phyloP scores from a whole-genome alignment of 2,797 vertebrate species.

The Helarctos malayanus region DNA sequence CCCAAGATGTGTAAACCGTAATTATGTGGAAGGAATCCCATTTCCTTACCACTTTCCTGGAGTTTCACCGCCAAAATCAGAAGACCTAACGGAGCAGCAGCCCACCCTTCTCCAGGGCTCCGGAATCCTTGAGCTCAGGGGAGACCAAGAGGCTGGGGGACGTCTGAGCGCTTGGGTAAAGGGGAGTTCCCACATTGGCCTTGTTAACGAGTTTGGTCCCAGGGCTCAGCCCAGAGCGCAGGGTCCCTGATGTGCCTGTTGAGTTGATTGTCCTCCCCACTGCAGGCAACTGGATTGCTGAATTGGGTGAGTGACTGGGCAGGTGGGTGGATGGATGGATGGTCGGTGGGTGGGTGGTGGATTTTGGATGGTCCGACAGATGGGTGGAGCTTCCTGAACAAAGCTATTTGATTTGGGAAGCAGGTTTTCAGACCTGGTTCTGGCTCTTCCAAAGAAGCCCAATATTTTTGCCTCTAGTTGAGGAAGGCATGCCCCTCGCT shows the following conservation, averaged over 20 bases:
- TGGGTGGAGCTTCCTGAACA: neutral
- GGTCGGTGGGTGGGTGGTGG: neutral
- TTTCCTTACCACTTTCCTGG: accelerated
- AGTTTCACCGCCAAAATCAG: neutral
- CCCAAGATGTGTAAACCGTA: neutral
- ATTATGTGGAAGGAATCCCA: neutral
- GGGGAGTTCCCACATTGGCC: neutral
- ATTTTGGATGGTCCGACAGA: neutral
- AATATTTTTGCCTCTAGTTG: neutral
- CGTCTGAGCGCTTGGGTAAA: neutral
- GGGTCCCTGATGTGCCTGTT: neutral
- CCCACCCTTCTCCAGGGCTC: too few relatives aligned
- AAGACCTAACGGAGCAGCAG: neutral
- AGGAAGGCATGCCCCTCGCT: neutral
- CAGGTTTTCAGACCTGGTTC: neutral
- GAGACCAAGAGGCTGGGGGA: neutral
- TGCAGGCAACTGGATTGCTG: neutral
- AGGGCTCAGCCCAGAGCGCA: neutral
- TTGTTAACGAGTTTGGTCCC: neutral
- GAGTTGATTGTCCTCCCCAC: neutral
- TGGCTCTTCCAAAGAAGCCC: neutral
- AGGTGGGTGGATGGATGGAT: neutral
- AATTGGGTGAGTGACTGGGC: neutral
- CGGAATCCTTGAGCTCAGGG: neutral
- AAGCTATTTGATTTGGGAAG: neutral